A percentile compares a stretch with the other conserved stretches of the same genome.
Conservation (phyloP, 2,113 vertebrate genomes). For the Cervus canadensis region DNA sequence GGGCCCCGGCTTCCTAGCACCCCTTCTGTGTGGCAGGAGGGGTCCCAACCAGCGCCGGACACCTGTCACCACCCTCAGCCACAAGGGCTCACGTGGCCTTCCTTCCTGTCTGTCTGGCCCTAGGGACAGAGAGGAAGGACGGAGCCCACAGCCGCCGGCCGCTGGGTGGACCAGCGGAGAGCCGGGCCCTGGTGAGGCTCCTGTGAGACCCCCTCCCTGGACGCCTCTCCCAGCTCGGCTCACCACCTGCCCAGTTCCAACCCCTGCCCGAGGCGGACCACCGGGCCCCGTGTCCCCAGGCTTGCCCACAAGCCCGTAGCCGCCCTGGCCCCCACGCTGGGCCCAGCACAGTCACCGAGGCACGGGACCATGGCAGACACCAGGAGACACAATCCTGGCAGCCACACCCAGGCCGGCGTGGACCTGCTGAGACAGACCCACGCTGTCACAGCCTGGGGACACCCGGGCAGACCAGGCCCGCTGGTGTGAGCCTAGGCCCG, state of each 20-base stretch:
- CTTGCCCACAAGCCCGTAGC: neutral
- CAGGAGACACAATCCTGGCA: neutral
- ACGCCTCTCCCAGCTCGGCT: neutral
- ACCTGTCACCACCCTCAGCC: neutral
- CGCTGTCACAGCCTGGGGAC: neutral
- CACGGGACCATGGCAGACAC: accelerated
- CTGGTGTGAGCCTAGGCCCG: accelerated
- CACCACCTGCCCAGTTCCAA: neutral
- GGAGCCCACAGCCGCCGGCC: accelerated
- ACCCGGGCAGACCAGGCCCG: neutral
- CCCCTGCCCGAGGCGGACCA: neutral
- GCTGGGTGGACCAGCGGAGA: neutral
- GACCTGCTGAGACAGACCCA: neutral
- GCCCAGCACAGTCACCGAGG: neutral
- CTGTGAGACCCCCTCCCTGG: neutral
- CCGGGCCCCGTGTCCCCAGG: no score
- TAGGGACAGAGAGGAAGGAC: accelerated
- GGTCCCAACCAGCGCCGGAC: neutral
- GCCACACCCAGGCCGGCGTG: accelerated
- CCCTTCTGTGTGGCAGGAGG: neutral
- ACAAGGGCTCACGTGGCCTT: neutral
- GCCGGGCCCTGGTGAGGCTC: accelerated
- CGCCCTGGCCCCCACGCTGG: neutral
- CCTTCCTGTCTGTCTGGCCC: neutral
- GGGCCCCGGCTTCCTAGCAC: neutral